Conservation (phyloP, 2,888 invertebrate species). For the Watsonalla binaria region DNA sequence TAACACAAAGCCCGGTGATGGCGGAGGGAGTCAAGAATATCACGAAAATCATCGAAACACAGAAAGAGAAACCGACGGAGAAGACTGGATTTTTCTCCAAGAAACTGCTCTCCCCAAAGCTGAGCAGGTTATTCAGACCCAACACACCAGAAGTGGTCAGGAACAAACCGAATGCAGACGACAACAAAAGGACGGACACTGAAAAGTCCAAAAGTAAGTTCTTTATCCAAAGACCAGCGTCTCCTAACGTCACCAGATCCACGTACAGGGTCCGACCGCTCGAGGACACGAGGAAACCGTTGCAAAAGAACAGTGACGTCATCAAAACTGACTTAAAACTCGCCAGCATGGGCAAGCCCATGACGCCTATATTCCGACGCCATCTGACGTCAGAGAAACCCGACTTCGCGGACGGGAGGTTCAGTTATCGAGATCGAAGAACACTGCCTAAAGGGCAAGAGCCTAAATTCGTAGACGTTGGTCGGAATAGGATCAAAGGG, state of each 20-base stretch:
- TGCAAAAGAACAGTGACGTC: slow-evolving; percentile 33
- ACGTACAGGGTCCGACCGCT: slow-evolving; percentile 51
- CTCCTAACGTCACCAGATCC: slow-evolving; percentile 43
- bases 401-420: slow-evolving; percentile 57
- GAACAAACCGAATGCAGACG: slow-evolving; percentile 35
- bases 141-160: slow-evolving; percentile 44
- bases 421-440: slow-evolving; percentile 58
- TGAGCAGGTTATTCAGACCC: slow-evolving; percentile 62
- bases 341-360: slow-evolving; percentile 65
- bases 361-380: slow-evolving; percentile 69
- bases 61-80: slow-evolving; percentile 39
- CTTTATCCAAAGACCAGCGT: slow-evolving; percentile 58
- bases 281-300: slow-evolving; percentile 17
- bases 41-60: slow-evolving; percentile 33
- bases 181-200: slow-evolving; percentile 23
- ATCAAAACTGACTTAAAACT: slow-evolving; percentile 61
- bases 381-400: slow-evolving; percentile 44
- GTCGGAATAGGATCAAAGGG: slow-evolving; percentile 49
- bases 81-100: slow-evolving; percentile 58
- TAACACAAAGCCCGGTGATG: slow-evolving; percentile 40
- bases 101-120: slow-evolving; percentile 63
- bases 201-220: slow-evolving; percentile 66
- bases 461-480: slow-evolving; percentile 45
- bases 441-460: slow-evolving; percentile 37
- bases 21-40: slow-evolving; percentile 47